Evolutionary conservation across 2,113 vertebrate genomes (phyloP).

Genomic region (Corythornis madagascariensis): DNA sequence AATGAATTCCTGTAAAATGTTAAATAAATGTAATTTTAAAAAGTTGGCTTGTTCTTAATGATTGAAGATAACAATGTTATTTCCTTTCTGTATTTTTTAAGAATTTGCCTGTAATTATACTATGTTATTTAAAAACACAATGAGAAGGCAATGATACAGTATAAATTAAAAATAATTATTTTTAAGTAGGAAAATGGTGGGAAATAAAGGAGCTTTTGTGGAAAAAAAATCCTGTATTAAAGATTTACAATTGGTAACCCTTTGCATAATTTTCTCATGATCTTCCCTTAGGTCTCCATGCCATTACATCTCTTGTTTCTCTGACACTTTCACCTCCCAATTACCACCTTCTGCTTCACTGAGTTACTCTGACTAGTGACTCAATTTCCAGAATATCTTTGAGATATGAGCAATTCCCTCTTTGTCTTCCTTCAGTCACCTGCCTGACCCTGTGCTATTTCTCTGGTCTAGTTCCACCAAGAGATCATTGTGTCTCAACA

Average conservation of each 20-base stretch:
- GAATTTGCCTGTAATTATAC: background rate
- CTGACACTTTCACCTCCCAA: constrained; percentile 27
- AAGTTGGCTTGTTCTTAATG: background rate
- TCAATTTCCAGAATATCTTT: constrained; percentile 55
- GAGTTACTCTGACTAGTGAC: constrained; percentile 31
- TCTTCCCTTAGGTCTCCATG: background rate
- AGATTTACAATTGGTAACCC: background rate
- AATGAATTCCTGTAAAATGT: background rate
- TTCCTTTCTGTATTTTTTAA: background rate
- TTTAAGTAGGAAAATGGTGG: background rate
- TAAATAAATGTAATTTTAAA: background rate
- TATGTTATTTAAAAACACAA: background rate
- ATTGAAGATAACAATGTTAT: background rate
- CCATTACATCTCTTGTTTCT: constrained; percentile 8
- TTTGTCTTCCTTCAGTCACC: constrained; percentile 47
- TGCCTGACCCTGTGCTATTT: constrained; percentile 59
- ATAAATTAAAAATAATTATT: background rate
- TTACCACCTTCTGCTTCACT: constrained; percentile 50
- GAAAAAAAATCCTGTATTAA: fast-evolving
- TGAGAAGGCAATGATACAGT: background rate
- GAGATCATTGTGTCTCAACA: constrained; percentile 53
- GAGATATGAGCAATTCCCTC: constrained; percentile 51
- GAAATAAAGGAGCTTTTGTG: background rate
- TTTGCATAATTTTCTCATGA: constrained; percentile 2
- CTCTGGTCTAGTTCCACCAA: constrained; percentile 43